Base-by-base conservation (phyloP, 2,113 vertebrate species). In the Hypomesus transpacificus region DNA sequence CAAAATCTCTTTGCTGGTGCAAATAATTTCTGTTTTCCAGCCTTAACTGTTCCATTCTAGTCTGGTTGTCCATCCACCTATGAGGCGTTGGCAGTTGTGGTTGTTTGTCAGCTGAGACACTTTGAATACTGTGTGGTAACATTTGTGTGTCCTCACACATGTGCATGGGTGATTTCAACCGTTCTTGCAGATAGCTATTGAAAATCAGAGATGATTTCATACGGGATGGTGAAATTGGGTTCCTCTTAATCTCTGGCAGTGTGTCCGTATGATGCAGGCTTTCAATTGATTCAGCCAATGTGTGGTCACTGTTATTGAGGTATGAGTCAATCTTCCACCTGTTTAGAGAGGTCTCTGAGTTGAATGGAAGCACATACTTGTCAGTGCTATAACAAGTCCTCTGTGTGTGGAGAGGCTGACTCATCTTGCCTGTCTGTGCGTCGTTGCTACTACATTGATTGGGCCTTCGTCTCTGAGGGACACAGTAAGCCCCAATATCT, bases 261-360 rank as follows among this genome's bases (percentile, higher is more conserved):
- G 83, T 81, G 16, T 46, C 39, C 9, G 39, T 46, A 46, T 14
- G 18, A 1, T 59, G 26, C 21, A 46, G 6, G 61, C 52, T 58
- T 3, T 80, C 78, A 3, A 87, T 90, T 24, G 82, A 89, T 50
- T 89, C 70, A 8, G 90, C 11, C 20, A 64, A 77, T 2, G 83
- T 80, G 16, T 70, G 77, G 51, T 93, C 87, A 1, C 80, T 82
- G 0, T 93, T 90, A n/a, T 92, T 94, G 64, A 98, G 81, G 73
- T 96, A 98, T 0, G 92, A 87, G 66, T 96, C 93, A 20, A 97
- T 95, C 75, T 94, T 85, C 95, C 95, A 95, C 80, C 88, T 93
- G 26, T 95, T 90, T 0, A 97, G 90, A 54, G 96, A 97, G 0
- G 93, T 92, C 66, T 95, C 95, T 0, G 94, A 96, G 54, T 78